Evolutionary conservation across 2,888 invertebrate species (phyloP).

Genomic region (Troides aeacus): DNA sequence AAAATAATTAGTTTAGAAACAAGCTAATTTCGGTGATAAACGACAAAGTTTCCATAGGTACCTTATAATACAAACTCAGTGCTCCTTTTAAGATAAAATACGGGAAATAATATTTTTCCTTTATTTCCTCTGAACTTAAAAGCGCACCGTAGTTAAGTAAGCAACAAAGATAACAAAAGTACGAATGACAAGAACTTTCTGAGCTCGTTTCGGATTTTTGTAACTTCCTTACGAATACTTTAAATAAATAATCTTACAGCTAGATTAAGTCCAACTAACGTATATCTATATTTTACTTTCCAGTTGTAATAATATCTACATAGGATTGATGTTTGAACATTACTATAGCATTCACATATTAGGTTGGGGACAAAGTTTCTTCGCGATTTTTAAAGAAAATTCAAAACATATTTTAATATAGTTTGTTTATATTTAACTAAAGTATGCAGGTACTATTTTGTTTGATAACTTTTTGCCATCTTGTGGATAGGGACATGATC

Average conservation of each 20-base stretch:
- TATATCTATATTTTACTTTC: not conserved
- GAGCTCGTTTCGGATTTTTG: slow-evolving; percentile 12
- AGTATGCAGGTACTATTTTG: no score
- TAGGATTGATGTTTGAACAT: no score
- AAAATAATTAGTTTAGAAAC: not conserved
- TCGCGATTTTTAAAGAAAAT: no score
- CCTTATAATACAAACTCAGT: not conserved
- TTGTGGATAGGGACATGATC: no score
- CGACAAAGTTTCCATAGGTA: no score
- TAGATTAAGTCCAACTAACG: not conserved
- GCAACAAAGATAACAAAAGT: slow-evolving; percentile 21
- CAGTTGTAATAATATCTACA: not conserved
- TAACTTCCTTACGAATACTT: slow-evolving; percentile 9
- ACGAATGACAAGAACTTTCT: slow-evolving; percentile 11
- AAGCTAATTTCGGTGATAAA: not conserved
- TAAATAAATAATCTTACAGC: slow-evolving; percentile 2
- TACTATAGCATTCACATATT: no score
- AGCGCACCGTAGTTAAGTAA: slow-evolving; percentile 16
- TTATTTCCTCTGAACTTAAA: slow-evolving; percentile 17
- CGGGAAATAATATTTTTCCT: slow-evolving; percentile 15
- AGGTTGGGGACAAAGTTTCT: no score
- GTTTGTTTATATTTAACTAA: no score
- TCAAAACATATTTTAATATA: no score
- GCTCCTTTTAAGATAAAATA: not conserved
- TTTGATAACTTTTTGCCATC: no score